Base-by-base conservation (phyloP, 2,888 invertebrate species). In the Oscheius sp. region DNA sequence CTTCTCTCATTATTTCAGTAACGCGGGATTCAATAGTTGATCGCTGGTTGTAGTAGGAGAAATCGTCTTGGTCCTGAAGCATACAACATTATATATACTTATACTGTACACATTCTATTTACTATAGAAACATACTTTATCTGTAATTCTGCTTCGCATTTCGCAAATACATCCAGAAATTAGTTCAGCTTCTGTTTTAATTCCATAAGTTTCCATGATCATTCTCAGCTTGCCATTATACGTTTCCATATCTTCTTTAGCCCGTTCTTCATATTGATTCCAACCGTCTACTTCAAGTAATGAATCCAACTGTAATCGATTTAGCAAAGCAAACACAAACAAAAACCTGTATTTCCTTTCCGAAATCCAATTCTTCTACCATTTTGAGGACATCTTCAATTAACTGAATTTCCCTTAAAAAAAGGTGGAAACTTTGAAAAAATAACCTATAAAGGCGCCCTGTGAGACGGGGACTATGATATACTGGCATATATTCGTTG, bases 1-100 rank as follows among this genome's bases (percentile, higher is more conserved):
- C 77, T 55, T 77, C 76, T 41, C 74, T 66, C 72, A 78, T 78
- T 49, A 78, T 68, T 49, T 73, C 72, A 13, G 78, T 73, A 1
- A 84, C 75, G 21, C 82, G 82, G 45, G 82, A 74, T 64, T 87
- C 86, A 25, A 88, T 84, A 58, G 85, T 79, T 52, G 83, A 80
- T 56, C 82, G 80, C n/a, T 83, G 84, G 56, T 82, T 85, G 76
- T 78, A 86, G 73, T 82, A 83, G 16, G 82, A 80, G 82, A 87
- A 86, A 61, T 88, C 86, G 63, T 88, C 88, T 45, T 83, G 79
- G 69, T 87, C 87, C 72, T 69, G 18, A 56, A 66, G 25, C 23
- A 18, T 41, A 21, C 12, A 43, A 35, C 3, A 3, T 35, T 9
- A 35, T 9, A 53, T 49, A 3, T 3, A 18, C 5, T n/a, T 18